Evolutionary conservation across 2,797 vertebrate genomes (phyloP).

Genomic region (Sebastolobus altivelis): DNA sequence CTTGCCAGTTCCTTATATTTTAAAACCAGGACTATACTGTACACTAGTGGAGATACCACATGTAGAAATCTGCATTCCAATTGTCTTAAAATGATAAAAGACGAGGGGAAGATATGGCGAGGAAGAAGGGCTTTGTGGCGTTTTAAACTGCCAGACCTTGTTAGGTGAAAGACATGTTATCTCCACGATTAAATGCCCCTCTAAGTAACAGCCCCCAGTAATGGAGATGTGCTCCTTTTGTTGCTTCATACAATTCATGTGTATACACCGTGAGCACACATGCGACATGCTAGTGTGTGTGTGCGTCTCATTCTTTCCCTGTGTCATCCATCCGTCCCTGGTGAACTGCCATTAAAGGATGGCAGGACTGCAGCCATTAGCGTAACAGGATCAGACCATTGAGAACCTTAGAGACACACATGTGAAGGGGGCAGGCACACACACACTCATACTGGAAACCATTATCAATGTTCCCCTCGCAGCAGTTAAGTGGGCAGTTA

Average conservation of each 20-base stretch:
- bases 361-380: constrained; percentile 70
- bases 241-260: constrained; percentile 30
- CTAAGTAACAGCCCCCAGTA: constrained; percentile 23
- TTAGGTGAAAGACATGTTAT: constrained; percentile 45
- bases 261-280: neutral
- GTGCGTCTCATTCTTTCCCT: constrained; percentile 13
- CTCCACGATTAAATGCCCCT: constrained; percentile 53
- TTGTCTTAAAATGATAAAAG: constrained; percentile 24
- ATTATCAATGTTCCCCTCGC: constrained; percentile 21
- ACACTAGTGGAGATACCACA: neutral
- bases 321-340: constrained; percentile 71
- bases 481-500: constrained; percentile 29
- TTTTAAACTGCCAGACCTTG: constrained; percentile 42
- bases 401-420: constrained; percentile 47
- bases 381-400: constrained; percentile 73
- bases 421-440: constrained; percentile 11
- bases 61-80: constrained; percentile 5
- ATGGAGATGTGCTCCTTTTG: constrained; percentile 48
- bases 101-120: constrained; percentile 2
- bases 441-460: constrained; percentile 37
- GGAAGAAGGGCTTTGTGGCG: constrained; percentile 2
- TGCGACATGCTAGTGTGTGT: constrained; percentile 1
- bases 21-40: neutral
- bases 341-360: constrained; percentile 65
- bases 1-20: neutral